Conservation (phyloP, 2,797 vertebrate species). For the Tapera naevia region DNA sequence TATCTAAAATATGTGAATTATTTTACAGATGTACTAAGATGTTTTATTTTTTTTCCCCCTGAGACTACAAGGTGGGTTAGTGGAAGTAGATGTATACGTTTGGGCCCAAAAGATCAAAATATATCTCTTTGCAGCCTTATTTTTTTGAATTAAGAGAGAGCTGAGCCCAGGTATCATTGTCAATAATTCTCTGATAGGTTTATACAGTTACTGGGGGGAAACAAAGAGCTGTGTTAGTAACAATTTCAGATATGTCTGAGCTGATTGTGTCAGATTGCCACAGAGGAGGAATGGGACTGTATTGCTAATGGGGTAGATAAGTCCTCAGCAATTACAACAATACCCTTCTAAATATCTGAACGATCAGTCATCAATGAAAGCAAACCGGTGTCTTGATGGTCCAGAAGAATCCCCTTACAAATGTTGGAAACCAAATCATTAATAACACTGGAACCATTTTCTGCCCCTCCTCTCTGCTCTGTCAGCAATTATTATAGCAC, state of each 20-base stretch:
- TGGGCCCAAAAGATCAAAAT: background rate
- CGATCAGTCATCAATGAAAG: slow-evolving; percentile 25
- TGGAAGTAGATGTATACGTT: background rate
- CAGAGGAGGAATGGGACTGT: background rate
- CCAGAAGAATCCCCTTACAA: slow-evolving; percentile 1
- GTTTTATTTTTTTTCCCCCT: background rate
- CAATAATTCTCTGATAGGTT: background rate
- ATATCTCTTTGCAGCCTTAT: background rate
- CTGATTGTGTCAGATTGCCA: background rate
- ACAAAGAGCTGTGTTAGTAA: background rate
- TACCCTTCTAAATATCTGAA: background rate
- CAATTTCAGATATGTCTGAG: background rate
- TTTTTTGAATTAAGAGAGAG: background rate
- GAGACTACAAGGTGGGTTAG: background rate
- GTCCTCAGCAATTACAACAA: slow-evolving; percentile 8
- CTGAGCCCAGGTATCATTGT: background rate
- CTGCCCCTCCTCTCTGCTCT: background rate
- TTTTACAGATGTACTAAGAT: background rate
- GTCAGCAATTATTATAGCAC: background rate
- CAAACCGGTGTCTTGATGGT: slow-evolving; percentile 31
- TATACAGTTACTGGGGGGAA: background rate
- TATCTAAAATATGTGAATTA: background rate
- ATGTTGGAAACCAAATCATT: slow-evolving; percentile 31
- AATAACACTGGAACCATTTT: slow-evolving; percentile 47
- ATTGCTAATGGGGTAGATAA: background rate